These are phyloP conservation scores for Bungarus multicinctus DNA, from an alignment of 2,113 vertebrate species.

Conservation along the genomic window DNA sequence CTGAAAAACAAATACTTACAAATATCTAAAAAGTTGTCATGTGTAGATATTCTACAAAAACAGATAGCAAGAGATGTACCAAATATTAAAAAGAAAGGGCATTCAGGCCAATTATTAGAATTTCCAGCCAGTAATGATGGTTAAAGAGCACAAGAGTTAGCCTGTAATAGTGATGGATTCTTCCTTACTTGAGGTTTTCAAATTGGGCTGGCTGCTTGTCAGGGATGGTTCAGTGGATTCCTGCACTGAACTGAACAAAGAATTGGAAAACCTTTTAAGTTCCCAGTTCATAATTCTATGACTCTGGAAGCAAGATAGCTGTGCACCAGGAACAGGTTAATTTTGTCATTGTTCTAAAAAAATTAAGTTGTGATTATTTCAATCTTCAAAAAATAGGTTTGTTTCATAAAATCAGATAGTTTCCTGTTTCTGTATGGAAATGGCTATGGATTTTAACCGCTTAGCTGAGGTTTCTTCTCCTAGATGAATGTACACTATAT, in stretches of 20 bases:
- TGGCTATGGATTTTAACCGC: not conserved
- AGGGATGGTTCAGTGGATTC: not conserved
- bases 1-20: not conserved
- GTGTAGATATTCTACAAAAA: not conserved
- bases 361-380: not conserved
- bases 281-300: not conserved
- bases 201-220: not conserved
- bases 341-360: not conserved
- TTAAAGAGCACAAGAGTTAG: not conserved
- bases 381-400: not conserved
- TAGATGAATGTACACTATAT: not conserved
- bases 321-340: not conserved
- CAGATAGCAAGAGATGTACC: not conserved
- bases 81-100: not conserved
- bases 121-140: not conserved
- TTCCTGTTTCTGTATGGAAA: not conserved
- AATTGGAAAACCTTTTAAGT: not conserved
- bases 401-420: not conserved
- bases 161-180: not conserved
- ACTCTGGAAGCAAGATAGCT: not conserved
- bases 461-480: not conserved
- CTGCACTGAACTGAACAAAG: not conserved
- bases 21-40: not conserved
- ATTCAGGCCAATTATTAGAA: not conserved
- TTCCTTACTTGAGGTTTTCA: not conserved